These are phyloP conservation scores for Typhlomys cinereus DNA, from an alignment of 2,113 vertebrate species.

Conservation along the genomic window DNA sequence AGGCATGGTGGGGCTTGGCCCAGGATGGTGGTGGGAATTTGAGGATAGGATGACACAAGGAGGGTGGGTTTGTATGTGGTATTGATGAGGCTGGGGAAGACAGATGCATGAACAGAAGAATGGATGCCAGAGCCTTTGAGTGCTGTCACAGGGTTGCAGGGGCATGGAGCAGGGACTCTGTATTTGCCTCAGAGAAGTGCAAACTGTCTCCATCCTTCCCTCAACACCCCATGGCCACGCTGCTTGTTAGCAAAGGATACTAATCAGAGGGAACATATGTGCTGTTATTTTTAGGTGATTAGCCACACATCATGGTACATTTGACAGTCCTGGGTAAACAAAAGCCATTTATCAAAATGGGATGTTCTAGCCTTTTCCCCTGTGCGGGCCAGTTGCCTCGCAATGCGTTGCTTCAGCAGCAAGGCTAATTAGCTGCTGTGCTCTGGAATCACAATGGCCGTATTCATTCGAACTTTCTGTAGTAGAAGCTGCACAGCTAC, in stretches of 20 bases:
- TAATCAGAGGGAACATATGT: conserved; percentile 65
- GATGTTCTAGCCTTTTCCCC: conserved; percentile 58
- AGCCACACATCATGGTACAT: conserved; percentile 3
- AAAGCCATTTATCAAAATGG: conserved; percentile 76
- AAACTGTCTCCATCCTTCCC: not conserved
- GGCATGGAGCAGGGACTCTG: not conserved
- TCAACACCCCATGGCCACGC: not conserved
- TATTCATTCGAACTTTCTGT: not conserved
- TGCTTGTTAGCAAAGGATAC: conserved; percentile 66
- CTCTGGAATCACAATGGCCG: conserved; percentile 26
- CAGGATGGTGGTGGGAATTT: not conserved
- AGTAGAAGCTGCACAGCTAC: not conserved
- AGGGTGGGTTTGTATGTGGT: not conserved
- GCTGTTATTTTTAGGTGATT: conserved; percentile 77
- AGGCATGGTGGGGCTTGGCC: not conserved
- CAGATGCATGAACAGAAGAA: not conserved
- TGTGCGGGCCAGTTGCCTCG: conserved; percentile 27
- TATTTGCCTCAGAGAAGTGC: not conserved
- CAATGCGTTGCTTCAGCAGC: conserved; percentile 45
- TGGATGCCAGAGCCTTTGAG: not conserved
- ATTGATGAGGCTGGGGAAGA: not conserved
- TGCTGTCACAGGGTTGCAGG: not conserved
- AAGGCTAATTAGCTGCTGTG: not conserved
- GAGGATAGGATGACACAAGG: not conserved
- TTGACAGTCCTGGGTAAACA: conserved; percentile 76